Base-by-base conservation (phyloP, 2,113 vertebrate genomes). In the Paracanthobrama guichenoti region DNA sequence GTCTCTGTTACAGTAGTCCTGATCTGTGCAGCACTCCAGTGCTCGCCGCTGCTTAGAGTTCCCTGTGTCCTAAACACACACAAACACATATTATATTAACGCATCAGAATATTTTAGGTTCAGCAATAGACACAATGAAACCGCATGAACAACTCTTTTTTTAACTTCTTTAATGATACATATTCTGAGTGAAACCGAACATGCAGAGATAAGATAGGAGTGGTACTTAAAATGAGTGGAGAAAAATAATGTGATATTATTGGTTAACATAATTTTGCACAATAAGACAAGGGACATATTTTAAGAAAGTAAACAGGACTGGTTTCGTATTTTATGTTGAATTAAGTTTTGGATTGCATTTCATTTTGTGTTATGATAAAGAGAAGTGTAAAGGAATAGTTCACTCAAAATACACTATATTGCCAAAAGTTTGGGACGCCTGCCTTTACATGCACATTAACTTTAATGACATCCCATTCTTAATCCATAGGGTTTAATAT, bases 1-100 rank as follows among this genome's bases (percentile, higher is more conserved):
- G 86, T 97, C 94, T 90, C 92, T 94, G 87, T 99, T 99, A 87
- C 98, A 99, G 90, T 96, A 98, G 88, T 99, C 96, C 87, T 96
- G 93, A 69, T 97, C 96, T 9, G 96, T 97, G 77, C 98, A 99
- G 90, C 98, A 99, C 91, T 97, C 96, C 11, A 99, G 94, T 1
- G 96, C 95, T 86, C 96, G 94, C 89, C 96, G 95, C 50, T 96
- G 95, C 88, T 95, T 95, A 14, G 95, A 93, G 88, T 95, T 95
- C 46, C 95, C 94, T 0, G 95, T 97, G 82, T 98, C 97, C 98
- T 99, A 81, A 0, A 88, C 66, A 82, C 20, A 62, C 12, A 90
- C 53, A 72, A 5, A 81, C 13, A 67, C 46, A 60, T 22, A 50
- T 4, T 26, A 46, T 9, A 81, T 24, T n/a, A 55, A 55, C 9